Base-by-base conservation (phyloP, 2,888 invertebrate species). In the Tortricodes alternella region DNA sequence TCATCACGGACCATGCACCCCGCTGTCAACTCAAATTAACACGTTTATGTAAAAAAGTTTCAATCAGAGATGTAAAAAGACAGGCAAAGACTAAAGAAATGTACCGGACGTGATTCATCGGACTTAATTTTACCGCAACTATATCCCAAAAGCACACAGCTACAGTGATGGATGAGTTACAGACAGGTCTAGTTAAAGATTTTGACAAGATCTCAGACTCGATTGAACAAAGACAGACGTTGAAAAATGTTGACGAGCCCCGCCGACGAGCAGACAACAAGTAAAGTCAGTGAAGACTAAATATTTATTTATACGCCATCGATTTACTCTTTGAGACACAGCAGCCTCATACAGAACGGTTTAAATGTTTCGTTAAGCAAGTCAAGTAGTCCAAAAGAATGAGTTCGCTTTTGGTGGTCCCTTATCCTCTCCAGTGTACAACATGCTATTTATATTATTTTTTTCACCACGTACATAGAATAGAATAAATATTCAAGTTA, bases 261-360 rank as follows among this genome's bases (percentile, higher is more conserved):
- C 72, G 72, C 68, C 50, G 27, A 64, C 70, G 72, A 66, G 66
- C 66, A 66, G 76, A 74, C 77, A 75, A 80, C 75, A 78, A 79
- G 80, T 75, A 70, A 66, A n/a, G n/a, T n/a, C 11, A 29, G n/a
- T 29, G 5, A 5, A 65, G 68, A 72, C 71, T 80, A 79, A 80
- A 83, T 83, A 82, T 83, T 78, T 83, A 82, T 83, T 78, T 76
- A 83, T 83, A 72, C 63, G 61, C 62, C 61, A 64, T 65, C 67
- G 70, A 70, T 70, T 72, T 66, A 74, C 73, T 72, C 70, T 69
- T 73, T 71, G 72, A 70, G 68, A 64, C 67, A 68, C 18, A 19
- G 32, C 32, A 70, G 70, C 69, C 68, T 64, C 67, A 68, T 70
- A 74, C 68, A 8, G 11, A 46, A 46, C 38, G 38, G 35, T 53